phyloP scores from a whole-genome alignment of 1,140 invertebrate species.

The Lerema accius region DNA sequence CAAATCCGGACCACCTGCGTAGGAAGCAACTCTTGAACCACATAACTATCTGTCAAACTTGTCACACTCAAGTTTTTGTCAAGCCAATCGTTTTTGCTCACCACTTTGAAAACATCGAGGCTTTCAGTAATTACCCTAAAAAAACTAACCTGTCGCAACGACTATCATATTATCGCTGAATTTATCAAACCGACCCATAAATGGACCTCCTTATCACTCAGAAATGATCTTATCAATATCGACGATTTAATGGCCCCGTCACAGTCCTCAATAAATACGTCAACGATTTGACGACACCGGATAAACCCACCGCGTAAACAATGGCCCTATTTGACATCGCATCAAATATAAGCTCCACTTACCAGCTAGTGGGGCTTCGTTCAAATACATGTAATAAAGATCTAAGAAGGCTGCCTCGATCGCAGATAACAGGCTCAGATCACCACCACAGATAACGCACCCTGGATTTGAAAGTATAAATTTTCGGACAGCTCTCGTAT shows the following conservation, averaged over 20 bases:
- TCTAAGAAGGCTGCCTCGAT: constrained; percentile 75
- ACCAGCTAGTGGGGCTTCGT: constrained; percentile 36
- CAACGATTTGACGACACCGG: constrained; percentile 52
- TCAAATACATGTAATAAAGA: constrained; percentile 77
- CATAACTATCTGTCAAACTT: not conserved
- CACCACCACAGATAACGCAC: constrained; percentile 76
- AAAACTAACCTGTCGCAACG: constrained; percentile 21
- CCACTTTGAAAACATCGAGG: constrained; percentile 7
- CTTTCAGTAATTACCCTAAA: constrained; percentile 19
- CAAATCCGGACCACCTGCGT: not conserved
- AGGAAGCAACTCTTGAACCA: not conserved
- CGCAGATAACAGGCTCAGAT: constrained; percentile 73
- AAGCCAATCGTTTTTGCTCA: not conserved
- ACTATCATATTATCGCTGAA: constrained; percentile 31
- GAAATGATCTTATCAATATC: constrained; percentile 67
- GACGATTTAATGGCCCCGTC: constrained; percentile 55
- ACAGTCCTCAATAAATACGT: constrained; percentile 73
- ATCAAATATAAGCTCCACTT: constrained; percentile 46
- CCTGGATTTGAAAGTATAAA: constrained; percentile 80
- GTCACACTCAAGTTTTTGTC: constrained; percentile 8
- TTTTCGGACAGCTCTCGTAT: constrained; percentile 79
- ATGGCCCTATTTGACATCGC: constrained; percentile 69
- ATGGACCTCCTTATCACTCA: constrained; percentile 44
- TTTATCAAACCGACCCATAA: constrained; percentile 14
- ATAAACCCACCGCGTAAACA: constrained; percentile 57